Percentiles rank a stretch among this genome's conserved stretches.
Evolutionary conservation across 2,888 invertebrate genomes (phyloP).

Genomic region (Patella caerulea): DNA sequence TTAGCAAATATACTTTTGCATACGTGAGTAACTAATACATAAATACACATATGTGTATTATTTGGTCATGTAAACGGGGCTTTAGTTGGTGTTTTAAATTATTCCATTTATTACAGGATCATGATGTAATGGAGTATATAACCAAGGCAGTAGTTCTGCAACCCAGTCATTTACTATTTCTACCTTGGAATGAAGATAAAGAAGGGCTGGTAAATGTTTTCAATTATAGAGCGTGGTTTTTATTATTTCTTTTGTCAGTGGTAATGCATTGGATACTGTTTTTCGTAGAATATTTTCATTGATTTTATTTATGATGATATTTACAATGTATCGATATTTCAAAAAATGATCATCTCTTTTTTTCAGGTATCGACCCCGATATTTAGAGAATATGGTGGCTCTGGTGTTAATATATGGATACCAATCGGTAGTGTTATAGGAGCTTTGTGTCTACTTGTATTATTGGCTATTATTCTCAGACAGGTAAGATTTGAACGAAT

Average conservation of each 20-base stretch:
- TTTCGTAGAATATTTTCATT: too few relatives aligned
- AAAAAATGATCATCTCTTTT: too few relatives aligned
- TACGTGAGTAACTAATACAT: too few relatives aligned
- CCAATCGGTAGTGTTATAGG: background rate
- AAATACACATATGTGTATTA: too few relatives aligned
- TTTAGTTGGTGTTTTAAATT: too few relatives aligned
- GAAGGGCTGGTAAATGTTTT: background rate
- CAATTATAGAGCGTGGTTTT: background rate
- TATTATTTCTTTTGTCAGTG: too few relatives aligned
- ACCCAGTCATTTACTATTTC: slow-evolving; percentile 13
- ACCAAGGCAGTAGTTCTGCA: background rate
- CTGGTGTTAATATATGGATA: background rate
- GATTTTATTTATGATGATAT: too few relatives aligned
- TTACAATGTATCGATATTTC: too few relatives aligned
- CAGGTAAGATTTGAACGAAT: background rate
- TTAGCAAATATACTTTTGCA: too few relatives aligned
- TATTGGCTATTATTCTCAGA: background rate
- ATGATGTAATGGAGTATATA: slow-evolving; percentile 11
- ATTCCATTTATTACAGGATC: slow-evolving; percentile 7
- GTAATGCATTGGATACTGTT: too few relatives aligned
- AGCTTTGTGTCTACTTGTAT: background rate
- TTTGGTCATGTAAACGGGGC: too few relatives aligned
- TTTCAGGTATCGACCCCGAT: background rate
- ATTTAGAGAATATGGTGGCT: background rate
- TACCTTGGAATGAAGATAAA: slow-evolving; percentile 1